A percentile compares a stretch with the other conserved stretches of the same genome.
phyloP scores from a whole-genome alignment of 2,888 invertebrate species.

The Neoitamus cyanurus region DNA sequence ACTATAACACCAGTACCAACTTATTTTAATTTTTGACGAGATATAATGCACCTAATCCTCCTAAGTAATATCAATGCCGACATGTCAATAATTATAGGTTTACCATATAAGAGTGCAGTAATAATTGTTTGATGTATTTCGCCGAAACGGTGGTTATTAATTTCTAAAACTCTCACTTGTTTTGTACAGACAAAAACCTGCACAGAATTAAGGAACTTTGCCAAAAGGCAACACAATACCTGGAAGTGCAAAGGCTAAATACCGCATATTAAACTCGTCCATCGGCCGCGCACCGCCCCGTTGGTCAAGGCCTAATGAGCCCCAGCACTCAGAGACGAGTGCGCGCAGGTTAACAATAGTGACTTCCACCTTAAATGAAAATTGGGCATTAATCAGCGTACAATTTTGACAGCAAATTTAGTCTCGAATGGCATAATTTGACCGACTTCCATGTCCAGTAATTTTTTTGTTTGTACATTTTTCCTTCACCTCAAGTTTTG shows the following conservation, averaged over 20 bases:
- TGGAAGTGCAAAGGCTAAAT: neutral
- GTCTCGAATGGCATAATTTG: slow-evolving; percentile 16
- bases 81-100: too few species aligned
- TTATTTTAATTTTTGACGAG: too few species aligned
- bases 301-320: neutral
- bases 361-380: neutral
- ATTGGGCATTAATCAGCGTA: slow-evolving; percentile 7
- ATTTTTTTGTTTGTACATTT: neutral
- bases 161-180: neutral
- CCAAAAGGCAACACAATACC: neutral
- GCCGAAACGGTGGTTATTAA: neutral
- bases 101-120: too few species aligned
- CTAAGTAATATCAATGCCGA: too few species aligned
- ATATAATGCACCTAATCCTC: too few species aligned
- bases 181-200: neutral
- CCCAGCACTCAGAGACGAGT: neutral
- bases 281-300: neutral
- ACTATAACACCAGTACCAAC: too few species aligned
- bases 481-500: neutral
- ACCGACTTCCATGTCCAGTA: neutral
- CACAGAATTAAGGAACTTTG: neutral
- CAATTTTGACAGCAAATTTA: slow-evolving; percentile 11
- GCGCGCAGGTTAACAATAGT: neutral
- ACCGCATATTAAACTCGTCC: neutral
- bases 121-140: too few species aligned